Base-by-base conservation (phyloP, 1,140 invertebrate genomes). In the Pygmarrhopalites habei region DNA sequence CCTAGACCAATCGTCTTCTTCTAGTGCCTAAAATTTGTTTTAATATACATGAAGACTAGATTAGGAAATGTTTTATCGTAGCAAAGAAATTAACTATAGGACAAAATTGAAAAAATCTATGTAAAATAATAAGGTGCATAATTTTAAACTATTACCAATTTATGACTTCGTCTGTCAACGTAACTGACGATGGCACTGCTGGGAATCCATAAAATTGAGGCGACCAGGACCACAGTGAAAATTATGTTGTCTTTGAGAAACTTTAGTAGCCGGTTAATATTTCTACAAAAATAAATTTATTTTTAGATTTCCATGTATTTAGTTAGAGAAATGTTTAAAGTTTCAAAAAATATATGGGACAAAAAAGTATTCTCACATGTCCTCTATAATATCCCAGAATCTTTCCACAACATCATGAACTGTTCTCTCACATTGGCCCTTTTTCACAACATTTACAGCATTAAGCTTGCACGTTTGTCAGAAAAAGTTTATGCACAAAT, bases 331-430 rank as follows among this genome's bases (percentile, higher is more conserved):
- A n/a, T n/a, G n/a, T n/a, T n/a, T n/a, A n/a, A n/a, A n/a, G n/a
- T n/a, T n/a, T n/a, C n/a, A n/a, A n/a, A n/a, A n/a, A n/a, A n/a
- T n/a, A n/a, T n/a, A n/a, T n/a, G n/a, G n/a, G n/a, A n/a, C n/a
- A n/a, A n/a, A n/a, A n/a, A n/a, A n/a, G n/a, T n/a, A n/a, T n/a
- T n/a, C n/a, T n/a, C n/a, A n/a, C 35, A 95, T 94, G 72, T 95
- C 92, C 76, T 95, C 92, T 55, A 96, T 95, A 28, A 95, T 93
- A 73, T 95, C 91, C 92, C 92, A 95, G 75, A 95, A 93, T 55
- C 92, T 81, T 76, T 94, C 90, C 4, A 95, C 90, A 14, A 95
- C 90, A 74, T 95, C 91, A 76, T 95, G 90, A 65, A 95, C 89
- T 1, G 91, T 94, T 76, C 94, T 92, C 73, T 95, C 89, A 74